A percentile compares a stretch with the other conserved stretches of the same genome.
Evolutionary conservation across 2,888 invertebrate species (phyloP).

Genomic region (Tetrapedia diversipes): DNA sequence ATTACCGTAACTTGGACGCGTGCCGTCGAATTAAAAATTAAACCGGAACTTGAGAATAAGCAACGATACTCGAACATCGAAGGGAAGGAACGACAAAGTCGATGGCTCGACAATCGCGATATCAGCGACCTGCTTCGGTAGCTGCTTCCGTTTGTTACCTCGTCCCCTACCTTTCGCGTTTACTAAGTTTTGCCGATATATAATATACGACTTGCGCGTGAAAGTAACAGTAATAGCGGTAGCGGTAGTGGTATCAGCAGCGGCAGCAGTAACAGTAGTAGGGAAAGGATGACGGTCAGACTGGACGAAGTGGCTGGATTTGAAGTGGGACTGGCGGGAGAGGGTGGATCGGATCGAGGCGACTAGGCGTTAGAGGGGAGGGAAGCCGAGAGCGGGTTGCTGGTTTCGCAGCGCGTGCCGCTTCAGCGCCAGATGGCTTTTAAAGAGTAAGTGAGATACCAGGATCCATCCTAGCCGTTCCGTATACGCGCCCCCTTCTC

Average conservation of each 20-base stretch:
- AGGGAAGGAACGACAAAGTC: conserved; percentile 64
- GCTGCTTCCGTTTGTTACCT: conserved; percentile 32
- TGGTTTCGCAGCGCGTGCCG: conserved; percentile 72
- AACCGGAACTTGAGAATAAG: no score
- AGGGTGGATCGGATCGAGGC: conserved; percentile 49
- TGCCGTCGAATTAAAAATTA: no score
- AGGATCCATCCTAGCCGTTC: conserved; percentile 16
- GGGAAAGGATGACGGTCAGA: conserved; percentile 32
- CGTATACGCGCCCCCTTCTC: conserved; percentile 39
- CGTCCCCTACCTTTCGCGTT: conserved; percentile 48
- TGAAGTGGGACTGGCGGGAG: conserved; percentile 31
- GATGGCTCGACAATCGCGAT: conserved; percentile 59
- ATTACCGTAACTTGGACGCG: no score
- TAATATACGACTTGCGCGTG: conserved; percentile 48
- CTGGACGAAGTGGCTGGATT: conserved; percentile 59
- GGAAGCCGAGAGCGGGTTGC: conserved; percentile 52
- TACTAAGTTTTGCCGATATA: conserved; percentile 51
- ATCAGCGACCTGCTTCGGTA: conserved; percentile 44
- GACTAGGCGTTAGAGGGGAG: conserved; percentile 42
- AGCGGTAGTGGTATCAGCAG: no score
- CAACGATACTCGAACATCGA: conserved; percentile 36
- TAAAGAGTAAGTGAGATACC: conserved; percentile 46
- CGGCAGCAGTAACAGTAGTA: no score
- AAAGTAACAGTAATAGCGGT: not conserved
- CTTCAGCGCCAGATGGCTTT: conserved; percentile 69